Evolutionary conservation across 1,140 invertebrate genomes (phyloP), one percentile per base, ranked within the genome.

Genomic region (Galendromus occidentalis): DNA sequence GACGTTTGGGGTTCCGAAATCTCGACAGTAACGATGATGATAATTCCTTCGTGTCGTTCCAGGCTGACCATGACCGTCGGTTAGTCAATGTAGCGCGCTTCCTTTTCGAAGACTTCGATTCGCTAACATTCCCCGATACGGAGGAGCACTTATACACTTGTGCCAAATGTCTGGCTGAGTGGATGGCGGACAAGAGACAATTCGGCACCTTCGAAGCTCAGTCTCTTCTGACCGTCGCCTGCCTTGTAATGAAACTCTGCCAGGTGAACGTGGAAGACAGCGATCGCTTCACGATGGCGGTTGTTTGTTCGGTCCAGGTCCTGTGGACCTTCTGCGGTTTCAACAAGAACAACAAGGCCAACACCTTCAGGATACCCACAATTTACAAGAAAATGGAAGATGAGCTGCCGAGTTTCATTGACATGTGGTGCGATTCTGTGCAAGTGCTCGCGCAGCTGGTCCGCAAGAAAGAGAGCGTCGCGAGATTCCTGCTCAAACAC

Each of bases 321-420:
- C 20, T 59, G 12, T 59, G 51, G 51, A 14, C 33, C 25, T 59
- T 59, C 51, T 59, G 51, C 25, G 51, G 51, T 14, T 59, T 59
- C 51, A 25, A 59, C 22, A 59, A 59, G 51, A 59, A 59, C 22
- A 59, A 59, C 22, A n/a, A 22, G 20, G 33, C 14, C 51, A 59
- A 59, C 51, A 59, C 25, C n/a, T 59, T 59, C 33, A 59, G 33
- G 20, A 59, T 59, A 14, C 51, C 51, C 2, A 29, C 51, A 2
- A 59, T 59, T 33, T 59, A 59, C 51, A 59, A 59, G 33, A 25
- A 59, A 14, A 25, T 29, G 51, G 33, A 33, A 25, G 51, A 59
- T 59, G 51, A 59, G 9, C 25, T 59, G 1, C 22, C 51, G 1
- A 25, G 25, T 5, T 25, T 59, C 2, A 59, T 59, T 14, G 51